Conservation (phyloP, 1,140 invertebrate genomes). For the Cotesia typhae region DNA sequence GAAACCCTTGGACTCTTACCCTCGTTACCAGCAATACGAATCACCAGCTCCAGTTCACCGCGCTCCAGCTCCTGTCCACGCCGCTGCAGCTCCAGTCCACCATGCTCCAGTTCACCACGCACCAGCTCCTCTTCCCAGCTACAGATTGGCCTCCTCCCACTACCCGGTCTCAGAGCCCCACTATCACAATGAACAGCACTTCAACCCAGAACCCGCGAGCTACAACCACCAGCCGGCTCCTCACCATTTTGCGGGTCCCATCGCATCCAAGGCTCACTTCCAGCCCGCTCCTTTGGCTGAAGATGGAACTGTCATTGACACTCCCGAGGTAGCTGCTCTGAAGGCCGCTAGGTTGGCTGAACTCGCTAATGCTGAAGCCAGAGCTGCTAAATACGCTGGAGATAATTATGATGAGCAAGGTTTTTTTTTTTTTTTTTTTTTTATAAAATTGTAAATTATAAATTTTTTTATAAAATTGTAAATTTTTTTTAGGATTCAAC, state of each 20-base stretch:
- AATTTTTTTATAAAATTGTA: background rate
- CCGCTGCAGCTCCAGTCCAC: slow-evolving; percentile 28
- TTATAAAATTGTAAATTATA: slow-evolving; percentile 3
- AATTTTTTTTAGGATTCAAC: slow-evolving; percentile 3
- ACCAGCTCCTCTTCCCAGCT: background rate
- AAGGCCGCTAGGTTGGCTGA: slow-evolving; percentile 60
- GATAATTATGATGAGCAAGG: slow-evolving; percentile 38
- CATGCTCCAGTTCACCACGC: slow-evolving; percentile 24
- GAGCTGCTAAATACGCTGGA: slow-evolving; percentile 65
- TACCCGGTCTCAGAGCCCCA: background rate
- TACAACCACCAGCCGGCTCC: slow-evolving; percentile 37
- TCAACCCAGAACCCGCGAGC: slow-evolving; percentile 39
- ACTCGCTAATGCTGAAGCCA: slow-evolving; percentile 62
- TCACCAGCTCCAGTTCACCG: slow-evolving; percentile 34
- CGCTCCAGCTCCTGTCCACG: slow-evolving; percentile 25
- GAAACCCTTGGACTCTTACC: slow-evolving; percentile 31
- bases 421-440: slow-evolving; percentile 12
- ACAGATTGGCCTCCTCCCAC: slow-evolving; percentile 36
- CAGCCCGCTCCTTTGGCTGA: slow-evolving; percentile 69
- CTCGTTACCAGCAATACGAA: slow-evolving; percentile 25
- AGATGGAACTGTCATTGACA: slow-evolving; percentile 69
- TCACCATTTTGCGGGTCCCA: slow-evolving; percentile 3
- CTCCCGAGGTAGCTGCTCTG: slow-evolving; percentile 69
- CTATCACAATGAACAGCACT: slow-evolving; percentile 32
- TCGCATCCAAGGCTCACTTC: slow-evolving; percentile 45